Evolutionary conservation across 2,113 vertebrate genomes (phyloP).

Genomic region (Ginglymostoma cirratum): DNA sequence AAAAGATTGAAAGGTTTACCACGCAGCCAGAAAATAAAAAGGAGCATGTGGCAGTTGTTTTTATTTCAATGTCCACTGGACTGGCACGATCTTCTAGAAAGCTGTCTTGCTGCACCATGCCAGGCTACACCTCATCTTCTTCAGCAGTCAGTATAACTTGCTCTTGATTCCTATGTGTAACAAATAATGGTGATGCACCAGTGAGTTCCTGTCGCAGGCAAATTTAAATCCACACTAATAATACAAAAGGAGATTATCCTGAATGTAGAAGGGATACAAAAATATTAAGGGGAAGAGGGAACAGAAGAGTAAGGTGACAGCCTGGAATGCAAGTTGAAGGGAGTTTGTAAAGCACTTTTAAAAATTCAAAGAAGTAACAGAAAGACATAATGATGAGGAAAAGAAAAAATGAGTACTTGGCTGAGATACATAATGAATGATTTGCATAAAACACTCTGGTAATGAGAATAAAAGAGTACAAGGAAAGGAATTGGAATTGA

Average conservation of each 20-base stretch:
- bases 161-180: not conserved
- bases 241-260: not conserved
- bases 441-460: not conserved
- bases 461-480: not conserved
- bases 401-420: not conserved
- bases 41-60: slow-evolving; percentile 65
- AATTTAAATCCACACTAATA: not conserved
- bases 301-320: not conserved
- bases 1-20: slow-evolving; percentile 49
- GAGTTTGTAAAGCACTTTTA: not conserved
- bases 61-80: slow-evolving; percentile 61
- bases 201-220: not conserved
- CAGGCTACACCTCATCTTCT: slow-evolving; percentile 75
- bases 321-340: not conserved
- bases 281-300: too few species aligned
- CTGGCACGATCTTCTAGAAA: slow-evolving; percentile 72
- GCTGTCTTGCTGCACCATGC: slow-evolving; percentile 78
- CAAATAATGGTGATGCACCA: not conserved
- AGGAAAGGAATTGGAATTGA: not conserved
- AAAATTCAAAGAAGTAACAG: not conserved
- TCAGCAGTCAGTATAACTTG: slow-evolving; percentile 60
- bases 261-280: not conserved
- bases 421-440: not conserved
- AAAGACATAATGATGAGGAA: not conserved
- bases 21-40: slow-evolving; percentile 53